phyloP scores from a whole-genome alignment of 2,797 vertebrate genomes.

The Psittacula echo region DNA sequence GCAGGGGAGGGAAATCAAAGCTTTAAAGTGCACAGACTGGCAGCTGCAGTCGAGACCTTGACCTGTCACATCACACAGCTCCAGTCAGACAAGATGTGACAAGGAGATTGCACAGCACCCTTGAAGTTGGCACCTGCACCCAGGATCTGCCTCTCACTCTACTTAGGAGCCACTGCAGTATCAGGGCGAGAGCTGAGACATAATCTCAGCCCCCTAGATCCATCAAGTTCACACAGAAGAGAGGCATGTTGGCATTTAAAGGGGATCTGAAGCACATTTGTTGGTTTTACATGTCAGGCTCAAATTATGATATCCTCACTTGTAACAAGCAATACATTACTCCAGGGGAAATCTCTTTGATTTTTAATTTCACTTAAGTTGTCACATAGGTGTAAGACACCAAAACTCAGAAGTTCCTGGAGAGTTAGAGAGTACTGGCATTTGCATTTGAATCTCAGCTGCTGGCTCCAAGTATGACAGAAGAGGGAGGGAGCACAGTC shows the following conservation, averaged over 20 bases:
- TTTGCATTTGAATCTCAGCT: constrained; percentile 51
- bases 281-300: not conserved
- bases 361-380: constrained; percentile 56
- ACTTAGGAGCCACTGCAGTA: not conserved
- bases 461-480: not conserved
- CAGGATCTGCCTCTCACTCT: not conserved
- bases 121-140: not conserved
- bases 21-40: constrained; percentile 27
- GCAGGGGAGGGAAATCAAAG: not conserved
- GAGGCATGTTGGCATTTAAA: not conserved
- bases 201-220: not conserved
- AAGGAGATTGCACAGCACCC: constrained; percentile 12
- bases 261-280: not conserved
- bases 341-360: constrained; percentile 47
- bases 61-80: constrained; percentile 47
- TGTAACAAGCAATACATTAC: constrained; percentile 15
- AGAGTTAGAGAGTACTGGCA: constrained; percentile 17
- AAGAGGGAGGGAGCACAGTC: not conserved
- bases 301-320: constrained; percentile 44
- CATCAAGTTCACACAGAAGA: constrained; percentile 17
- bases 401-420: constrained; percentile 38
- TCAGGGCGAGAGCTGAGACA: not conserved
- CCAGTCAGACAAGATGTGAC: constrained; percentile 25
- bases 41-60: not conserved
- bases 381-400: constrained; percentile 54